Base-by-base conservation (phyloP, 1,140 invertebrate genomes). In the Glomeris maerens region DNA sequence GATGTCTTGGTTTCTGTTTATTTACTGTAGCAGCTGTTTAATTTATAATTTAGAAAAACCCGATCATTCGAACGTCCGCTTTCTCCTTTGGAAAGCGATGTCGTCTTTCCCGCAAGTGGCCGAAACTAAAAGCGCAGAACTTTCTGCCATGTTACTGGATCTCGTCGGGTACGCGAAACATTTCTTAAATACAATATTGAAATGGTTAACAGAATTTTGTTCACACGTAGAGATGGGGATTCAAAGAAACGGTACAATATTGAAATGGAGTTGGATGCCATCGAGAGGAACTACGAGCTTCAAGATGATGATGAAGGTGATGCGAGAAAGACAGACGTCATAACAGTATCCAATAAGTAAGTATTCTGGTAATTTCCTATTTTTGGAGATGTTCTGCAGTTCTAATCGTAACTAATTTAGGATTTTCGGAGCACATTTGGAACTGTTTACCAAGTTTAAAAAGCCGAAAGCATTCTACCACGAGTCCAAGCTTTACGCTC, bases 21-120 rank as follows among this genome's bases (percentile, higher is more conserved):
- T 36, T 36, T 36, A 36, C 10, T 10, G 17, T 17, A 10, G 31
- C 10, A 36, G 17, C 10, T 5, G 4, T 47, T n/a, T n/a, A n/a
- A n/a, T 42, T 49, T 44, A n/a, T 41, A 26, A 10, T 52, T 27
- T 50, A 22, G 54, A 65, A 39, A 48, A 52, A n/a, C 52, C 62
- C 21, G 84, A 89, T 67, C 70, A 75, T 54, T 62, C 71, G 13
- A 89, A 87, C 65, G 83, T 84, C 62, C 75, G 85, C 56, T 70
- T 81, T 36, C 70, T 88, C 27, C 60, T 94, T 0, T 87, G 88
- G 78, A 82, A 83, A 64, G 72, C 77, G 31, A 80, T 94, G 76
- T 66, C 69, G 2, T 63, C 72, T 52, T 83, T 89, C 61, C 69
- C 81, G 2, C 72, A 79, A 52, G 72, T 83, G 1, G 80, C 78